These are phyloP conservation scores for Epinephelus awoara DNA, from an alignment of 2,797 vertebrate species.

Conservation along the genomic window DNA sequence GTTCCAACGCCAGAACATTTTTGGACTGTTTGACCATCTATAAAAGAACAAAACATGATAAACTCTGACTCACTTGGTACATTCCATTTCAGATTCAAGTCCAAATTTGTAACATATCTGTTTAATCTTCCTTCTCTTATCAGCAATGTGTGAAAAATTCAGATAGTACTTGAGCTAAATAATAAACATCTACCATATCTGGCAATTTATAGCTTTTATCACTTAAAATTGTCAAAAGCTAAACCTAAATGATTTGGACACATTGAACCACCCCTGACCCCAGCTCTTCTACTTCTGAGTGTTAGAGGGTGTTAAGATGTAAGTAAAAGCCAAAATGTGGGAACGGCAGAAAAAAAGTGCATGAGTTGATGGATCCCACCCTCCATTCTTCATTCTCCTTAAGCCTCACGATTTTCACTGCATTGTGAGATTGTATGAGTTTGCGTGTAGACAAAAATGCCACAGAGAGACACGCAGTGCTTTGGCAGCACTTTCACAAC, in stretches of 20 bases:
- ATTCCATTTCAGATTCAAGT: neutral
- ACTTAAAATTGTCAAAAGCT: neutral
- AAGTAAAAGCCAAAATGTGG: constrained; percentile 29
- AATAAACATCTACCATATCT: neutral
- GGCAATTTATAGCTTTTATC: neutral
- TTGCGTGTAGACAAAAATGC: constrained; percentile 45
- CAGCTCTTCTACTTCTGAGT: neutral
- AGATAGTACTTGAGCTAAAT: neutral
- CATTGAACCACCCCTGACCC: neutral
- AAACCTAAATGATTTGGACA: neutral
- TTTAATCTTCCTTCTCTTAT: neutral
- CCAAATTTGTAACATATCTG: neutral
- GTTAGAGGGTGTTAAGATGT: constrained; percentile 2
- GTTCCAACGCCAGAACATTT: neutral
- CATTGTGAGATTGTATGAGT: constrained; percentile 14
- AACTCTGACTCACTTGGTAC: neutral
- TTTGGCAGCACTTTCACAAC: constrained; percentile 66
- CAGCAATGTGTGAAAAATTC: neutral
- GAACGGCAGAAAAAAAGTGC: constrained; percentile 28
- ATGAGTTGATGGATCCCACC: constrained; percentile 11
- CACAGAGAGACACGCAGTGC: constrained; percentile 49
- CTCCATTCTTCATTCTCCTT: constrained; percentile 5
- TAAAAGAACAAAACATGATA: neutral
- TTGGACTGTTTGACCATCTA: neutral
- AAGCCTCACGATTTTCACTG: constrained; percentile 13